Conservation (phyloP, 2,888 invertebrate genomes). For the Amblyteles armatorius region DNA sequence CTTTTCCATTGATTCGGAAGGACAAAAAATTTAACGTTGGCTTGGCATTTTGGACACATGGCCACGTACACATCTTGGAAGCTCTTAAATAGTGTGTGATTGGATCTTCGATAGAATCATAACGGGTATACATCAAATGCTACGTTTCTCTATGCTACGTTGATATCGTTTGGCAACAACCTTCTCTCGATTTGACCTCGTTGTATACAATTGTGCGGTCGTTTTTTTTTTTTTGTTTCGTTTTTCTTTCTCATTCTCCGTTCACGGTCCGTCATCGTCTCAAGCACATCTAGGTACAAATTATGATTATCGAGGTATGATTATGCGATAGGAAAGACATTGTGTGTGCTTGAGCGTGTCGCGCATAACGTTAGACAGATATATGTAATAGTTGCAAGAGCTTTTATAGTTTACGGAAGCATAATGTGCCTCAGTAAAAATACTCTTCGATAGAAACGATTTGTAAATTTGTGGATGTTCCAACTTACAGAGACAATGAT, state of each 20-base stretch:
- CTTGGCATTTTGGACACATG: constrained; percentile 76
- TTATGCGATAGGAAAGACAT: constrained; percentile 79
- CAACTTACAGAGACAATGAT: background rate
- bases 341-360: constrained; percentile 74
- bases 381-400: constrained; percentile 47
- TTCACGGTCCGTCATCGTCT: constrained; percentile 58
- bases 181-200: constrained; percentile 75
- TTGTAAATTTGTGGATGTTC: constrained; percentile 17
- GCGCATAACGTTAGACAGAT: constrained; percentile 73
- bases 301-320: constrained; percentile 78
- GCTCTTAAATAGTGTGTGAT: constrained; percentile 77
- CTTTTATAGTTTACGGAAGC: background rate
- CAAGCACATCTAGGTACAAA: constrained; percentile 78
- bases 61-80: constrained; percentile 77
- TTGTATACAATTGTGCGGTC: constrained; percentile 78
- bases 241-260: constrained; percentile 17
- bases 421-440: constrained; percentile 16
- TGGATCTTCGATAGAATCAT: constrained; percentile 71
- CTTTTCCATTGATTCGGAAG: constrained; percentile 15
- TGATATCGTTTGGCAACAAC: constrained; percentile 82
- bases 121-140: constrained; percentile 78
- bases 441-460: constrained; percentile 9
- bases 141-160: constrained; percentile 77
- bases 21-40: constrained; percentile 72
- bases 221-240: constrained; percentile 59